Evolutionary conservation across 2,797 vertebrate species (phyloP).

Genomic region (Tangara arthus): DNA sequence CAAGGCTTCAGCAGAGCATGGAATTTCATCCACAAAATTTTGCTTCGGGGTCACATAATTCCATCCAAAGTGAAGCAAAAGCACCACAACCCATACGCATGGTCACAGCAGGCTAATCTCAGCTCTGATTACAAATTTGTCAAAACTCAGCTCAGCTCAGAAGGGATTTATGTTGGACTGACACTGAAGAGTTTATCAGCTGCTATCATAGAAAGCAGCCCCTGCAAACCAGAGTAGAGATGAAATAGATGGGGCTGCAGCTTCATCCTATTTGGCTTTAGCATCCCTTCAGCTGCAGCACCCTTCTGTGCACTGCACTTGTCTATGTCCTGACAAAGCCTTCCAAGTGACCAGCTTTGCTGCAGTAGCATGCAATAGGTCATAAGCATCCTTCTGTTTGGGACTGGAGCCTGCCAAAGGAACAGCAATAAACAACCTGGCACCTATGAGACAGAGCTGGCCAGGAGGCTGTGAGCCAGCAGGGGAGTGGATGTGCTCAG

Average conservation of each 20-base stretch:
- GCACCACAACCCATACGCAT: background rate
- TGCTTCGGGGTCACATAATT: background rate
- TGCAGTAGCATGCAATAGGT: background rate
- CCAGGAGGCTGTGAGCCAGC: background rate
- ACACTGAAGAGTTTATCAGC: constrained; percentile 1
- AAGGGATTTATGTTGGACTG: background rate
- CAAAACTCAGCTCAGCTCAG: constrained; percentile 12
- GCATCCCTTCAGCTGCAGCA: background rate
- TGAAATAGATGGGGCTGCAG: background rate
- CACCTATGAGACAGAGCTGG: background rate
- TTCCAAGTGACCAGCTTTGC: background rate
- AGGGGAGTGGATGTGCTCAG: background rate
- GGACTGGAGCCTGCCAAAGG: background rate
- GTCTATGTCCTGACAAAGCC: background rate
- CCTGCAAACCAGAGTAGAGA: background rate
- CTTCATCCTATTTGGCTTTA: background rate
- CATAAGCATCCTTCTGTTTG: background rate
- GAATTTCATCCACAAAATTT: background rate
- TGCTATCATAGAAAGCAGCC: background rate
- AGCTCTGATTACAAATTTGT: background rate
- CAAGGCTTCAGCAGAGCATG: background rate
- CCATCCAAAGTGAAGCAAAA: background rate
- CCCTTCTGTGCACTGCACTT: background rate
- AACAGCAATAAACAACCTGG: background rate
- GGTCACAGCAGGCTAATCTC: background rate